phyloP scores from a whole-genome alignment of 2,888 invertebrate genomes.

The Chloromyia formosa region DNA sequence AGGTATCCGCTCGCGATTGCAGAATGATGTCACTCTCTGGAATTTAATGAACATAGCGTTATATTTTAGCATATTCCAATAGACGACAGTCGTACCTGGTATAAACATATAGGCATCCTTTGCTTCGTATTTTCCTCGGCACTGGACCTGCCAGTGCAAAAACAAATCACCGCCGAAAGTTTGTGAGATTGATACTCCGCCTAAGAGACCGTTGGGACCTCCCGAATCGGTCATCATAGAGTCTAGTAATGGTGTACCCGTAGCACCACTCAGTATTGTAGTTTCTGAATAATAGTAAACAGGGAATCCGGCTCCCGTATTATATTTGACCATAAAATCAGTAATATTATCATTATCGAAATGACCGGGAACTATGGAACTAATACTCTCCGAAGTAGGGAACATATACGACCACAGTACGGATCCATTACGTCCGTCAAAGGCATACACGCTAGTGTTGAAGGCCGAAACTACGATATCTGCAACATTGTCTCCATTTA shows the following conservation, averaged over 20 bases:
- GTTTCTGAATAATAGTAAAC: constrained; percentile 76
- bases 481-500: constrained; percentile 74
- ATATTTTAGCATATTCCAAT: neutral
- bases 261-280: constrained; percentile 60
- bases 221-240: constrained; percentile 64
- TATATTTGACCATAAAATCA: constrained; percentile 79
- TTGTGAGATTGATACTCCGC: constrained; percentile 63
- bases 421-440: constrained; percentile 73
- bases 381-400: constrained; percentile 73
- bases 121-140: constrained; percentile 62
- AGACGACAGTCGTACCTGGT: constrained; percentile 56
- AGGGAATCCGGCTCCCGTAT: constrained; percentile 75
- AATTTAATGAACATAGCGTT: constrained; percentile 20
- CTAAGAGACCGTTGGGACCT: constrained; percentile 61
- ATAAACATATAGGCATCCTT: constrained; percentile 67
- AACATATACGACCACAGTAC: constrained; percentile 79
- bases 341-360: constrained; percentile 80
- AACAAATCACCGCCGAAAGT: constrained; percentile 78
- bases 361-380: constrained; percentile 80
- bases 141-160: constrained; percentile 78
- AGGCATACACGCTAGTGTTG: constrained; percentile 76
- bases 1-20: constrained; percentile 69
- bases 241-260: constrained; percentile 59
- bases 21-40: constrained; percentile 62
- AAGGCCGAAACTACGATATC: constrained; percentile 80